phyloP scores from a whole-genome alignment of 2,113 vertebrate species.

The Nannospalax galili region DNA sequence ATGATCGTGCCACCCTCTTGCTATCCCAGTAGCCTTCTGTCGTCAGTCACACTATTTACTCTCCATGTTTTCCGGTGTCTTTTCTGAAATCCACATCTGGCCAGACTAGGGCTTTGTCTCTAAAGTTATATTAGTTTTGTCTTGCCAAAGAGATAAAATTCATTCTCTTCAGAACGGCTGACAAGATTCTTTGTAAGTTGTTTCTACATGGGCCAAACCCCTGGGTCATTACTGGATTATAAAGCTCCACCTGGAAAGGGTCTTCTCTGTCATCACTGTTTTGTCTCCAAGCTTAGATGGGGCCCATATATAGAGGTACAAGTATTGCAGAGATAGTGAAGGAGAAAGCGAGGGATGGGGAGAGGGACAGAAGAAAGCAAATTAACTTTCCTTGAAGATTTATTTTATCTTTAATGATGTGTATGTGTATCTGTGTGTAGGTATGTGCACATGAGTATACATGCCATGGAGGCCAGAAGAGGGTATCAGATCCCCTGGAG shows the following conservation, averaged over 20 bases:
- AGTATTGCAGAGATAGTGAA: neutral
- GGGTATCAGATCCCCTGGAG: too few species aligned
- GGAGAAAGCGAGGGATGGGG: neutral
- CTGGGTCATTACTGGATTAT: neutral
- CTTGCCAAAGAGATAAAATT: neutral
- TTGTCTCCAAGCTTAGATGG: neutral
- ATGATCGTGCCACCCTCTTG: accelerated
- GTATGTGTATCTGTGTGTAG: too few species aligned
- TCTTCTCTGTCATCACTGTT: neutral
- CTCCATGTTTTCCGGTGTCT: neutral
- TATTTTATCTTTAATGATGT: neutral
- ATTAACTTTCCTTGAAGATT: too few species aligned
- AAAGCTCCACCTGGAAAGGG: neutral
- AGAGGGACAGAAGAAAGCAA: neutral
- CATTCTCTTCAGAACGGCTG: neutral
- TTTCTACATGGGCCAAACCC: neutral
- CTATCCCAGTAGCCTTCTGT: neutral
- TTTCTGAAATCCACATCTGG: constrained; percentile 8
- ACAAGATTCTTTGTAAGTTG: neutral
- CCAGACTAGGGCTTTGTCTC: neutral
- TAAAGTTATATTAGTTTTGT: neutral
- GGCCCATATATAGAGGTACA: neutral
- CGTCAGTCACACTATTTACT: neutral
- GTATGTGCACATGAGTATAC: too few species aligned
- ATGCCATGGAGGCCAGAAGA: too few species aligned